Conservation (phyloP, 2,113 vertebrate species). For the Entelurus aequoreus region DNA sequence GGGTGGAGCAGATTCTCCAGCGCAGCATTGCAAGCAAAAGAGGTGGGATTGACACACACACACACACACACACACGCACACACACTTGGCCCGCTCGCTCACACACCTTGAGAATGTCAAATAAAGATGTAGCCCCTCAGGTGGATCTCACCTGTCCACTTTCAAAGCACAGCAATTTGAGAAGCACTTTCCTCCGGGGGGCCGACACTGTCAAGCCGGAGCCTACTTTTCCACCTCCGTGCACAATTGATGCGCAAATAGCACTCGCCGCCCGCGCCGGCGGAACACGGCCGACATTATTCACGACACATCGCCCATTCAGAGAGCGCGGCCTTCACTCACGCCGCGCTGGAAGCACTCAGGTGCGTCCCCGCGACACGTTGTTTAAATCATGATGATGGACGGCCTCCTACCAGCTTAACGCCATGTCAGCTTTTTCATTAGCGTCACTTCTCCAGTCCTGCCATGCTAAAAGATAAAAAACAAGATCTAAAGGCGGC, state of each 20-base stretch:
- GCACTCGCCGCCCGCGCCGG: slow-evolving; percentile 25
- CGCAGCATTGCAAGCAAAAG: slow-evolving; percentile 79
- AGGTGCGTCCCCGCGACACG: background rate
- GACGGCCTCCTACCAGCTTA: slow-evolving; percentile 35
- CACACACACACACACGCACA: background rate
- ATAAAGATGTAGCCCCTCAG: background rate
- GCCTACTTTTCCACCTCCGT: slow-evolving; percentile 17
- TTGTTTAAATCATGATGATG: slow-evolving; percentile 35
- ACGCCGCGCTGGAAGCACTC: background rate
- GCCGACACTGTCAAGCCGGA: slow-evolving; percentile 12
- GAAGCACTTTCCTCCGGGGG: slow-evolving; percentile 12
- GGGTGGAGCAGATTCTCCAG: slow-evolving; percentile 92
- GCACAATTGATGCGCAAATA: slow-evolving; percentile 19
- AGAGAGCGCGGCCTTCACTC: slow-evolving; percentile 13
- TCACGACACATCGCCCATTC: slow-evolving; percentile 24
- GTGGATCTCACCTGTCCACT: slow-evolving; percentile 3
- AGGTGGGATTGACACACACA: slow-evolving; percentile 58
- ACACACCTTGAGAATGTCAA: slow-evolving; percentile 15
- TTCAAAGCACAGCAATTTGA: slow-evolving; percentile 22
- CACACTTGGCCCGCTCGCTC: background rate
- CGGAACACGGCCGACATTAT: slow-evolving; percentile 41
- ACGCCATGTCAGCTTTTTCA: slow-evolving; percentile 37
- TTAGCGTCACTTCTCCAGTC: background rate
- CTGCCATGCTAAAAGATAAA: too few species aligned
- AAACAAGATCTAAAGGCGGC: background rate